phyloP scores from a whole-genome alignment of 2,113 vertebrate species.

The Leptobrachium ailaonicum region DNA sequence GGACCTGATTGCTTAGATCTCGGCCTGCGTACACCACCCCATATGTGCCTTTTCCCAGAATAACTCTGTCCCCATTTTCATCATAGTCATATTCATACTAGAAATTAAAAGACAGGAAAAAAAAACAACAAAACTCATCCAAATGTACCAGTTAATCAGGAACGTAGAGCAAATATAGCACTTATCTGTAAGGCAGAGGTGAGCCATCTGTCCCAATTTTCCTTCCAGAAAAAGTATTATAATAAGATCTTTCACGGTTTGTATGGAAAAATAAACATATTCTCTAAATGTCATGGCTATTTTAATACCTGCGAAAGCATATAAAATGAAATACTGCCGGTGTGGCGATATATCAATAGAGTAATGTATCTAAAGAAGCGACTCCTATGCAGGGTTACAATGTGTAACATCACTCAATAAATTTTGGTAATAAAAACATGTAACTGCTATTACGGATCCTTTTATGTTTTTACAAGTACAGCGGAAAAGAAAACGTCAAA shows the following conservation, averaged over 20 bases:
- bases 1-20: constrained; percentile 77
- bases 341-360: background rate
- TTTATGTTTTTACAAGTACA: background rate
- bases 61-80: constrained; percentile 67
- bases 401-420: background rate
- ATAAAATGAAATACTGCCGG: background rate
- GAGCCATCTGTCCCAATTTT: too few relatives aligned
- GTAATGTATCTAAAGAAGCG: background rate
- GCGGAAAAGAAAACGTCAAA: background rate
- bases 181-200: too few relatives aligned
- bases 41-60: constrained; percentile 75
- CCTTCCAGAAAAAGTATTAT: too few relatives aligned
- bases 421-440: background rate
- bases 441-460: background rate
- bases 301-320: too few relatives aligned
- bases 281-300: too few relatives aligned
- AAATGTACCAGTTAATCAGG: too few relatives aligned
- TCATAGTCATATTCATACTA: constrained; percentile 79
- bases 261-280: too few relatives aligned
- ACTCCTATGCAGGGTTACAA: background rate
- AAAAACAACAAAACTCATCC: too few relatives aligned
- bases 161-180: too few relatives aligned
- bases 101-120: constrained; percentile 46
- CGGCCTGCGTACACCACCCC: constrained; percentile 77
- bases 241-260: too few relatives aligned